These are phyloP conservation scores for Polietes domitor DNA, from an alignment of 2,888 invertebrate species.

Conservation along the genomic window DNA sequence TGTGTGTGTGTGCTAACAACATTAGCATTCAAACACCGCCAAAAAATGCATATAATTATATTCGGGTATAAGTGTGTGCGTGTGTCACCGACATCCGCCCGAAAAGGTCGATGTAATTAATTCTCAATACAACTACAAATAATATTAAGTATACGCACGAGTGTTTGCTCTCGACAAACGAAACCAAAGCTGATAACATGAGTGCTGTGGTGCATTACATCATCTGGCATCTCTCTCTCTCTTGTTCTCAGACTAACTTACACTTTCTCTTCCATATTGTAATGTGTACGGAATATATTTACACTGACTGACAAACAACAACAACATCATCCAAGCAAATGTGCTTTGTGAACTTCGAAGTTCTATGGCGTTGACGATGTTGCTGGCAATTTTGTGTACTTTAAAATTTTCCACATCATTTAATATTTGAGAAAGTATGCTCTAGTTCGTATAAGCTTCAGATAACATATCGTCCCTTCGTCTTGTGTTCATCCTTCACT, in stretches of 20 bases:
- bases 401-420: slow-evolving; percentile 51
- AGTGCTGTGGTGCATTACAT: neutral
- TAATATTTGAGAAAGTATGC: slow-evolving; percentile 30
- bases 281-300: neutral
- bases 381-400: slow-evolving; percentile 5
- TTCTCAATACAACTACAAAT: slow-evolving; percentile 42
- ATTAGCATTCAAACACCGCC: neutral
- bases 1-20: neutral
- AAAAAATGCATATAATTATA: neutral
- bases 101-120: slow-evolving; percentile 37
- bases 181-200: slow-evolving; percentile 31
- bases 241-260: neutral
- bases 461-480: slow-evolving; percentile 12
- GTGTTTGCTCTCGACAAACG: neutral
- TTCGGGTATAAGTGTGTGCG: neutral
- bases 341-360: no score
- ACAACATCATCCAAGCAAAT: neutral
- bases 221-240: neutral
- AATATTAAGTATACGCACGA: slow-evolving; percentile 40
- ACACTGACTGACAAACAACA: neutral
- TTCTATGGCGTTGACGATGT: neutral
- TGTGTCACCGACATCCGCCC: neutral
- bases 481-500: neutral
- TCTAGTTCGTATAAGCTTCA: neutral
- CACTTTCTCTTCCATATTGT: neutral